Evolutionary conservation across 2,888 invertebrate genomes (phyloP), one percentile per base, ranked within the genome.

Genomic region (Sericinus montela): DNA sequence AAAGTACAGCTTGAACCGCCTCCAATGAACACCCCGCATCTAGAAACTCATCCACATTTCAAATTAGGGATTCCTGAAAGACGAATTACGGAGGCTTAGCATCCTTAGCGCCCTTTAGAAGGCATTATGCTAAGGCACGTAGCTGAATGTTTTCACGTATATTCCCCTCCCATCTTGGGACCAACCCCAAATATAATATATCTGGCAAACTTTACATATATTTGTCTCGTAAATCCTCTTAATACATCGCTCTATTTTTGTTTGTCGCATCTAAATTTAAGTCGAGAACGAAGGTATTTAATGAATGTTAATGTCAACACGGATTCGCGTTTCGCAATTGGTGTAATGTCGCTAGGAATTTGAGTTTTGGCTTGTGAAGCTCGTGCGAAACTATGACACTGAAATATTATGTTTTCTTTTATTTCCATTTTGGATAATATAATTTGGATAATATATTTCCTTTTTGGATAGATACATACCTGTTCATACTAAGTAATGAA

Each of bases 171-270:
- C 82, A 75, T 79, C 82, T 80, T 73, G 76, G 76, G 72, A 67
- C 80, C 82, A 72, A 80, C 85, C 88, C 87, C 85, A 80, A 80
- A 85, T 83, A 88, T 88, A 87, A 88, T 88, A 87, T 85, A 87
- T 87, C 81, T 81, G 72, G 79, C 80, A 86, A 88, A 88, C 88
- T 88, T 88, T 85, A 88, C 88, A 88, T 88, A 88, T 88, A 88
- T 88, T 88, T 88, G 88, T 87, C 81, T 83, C 82, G 83, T 88
- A 87, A 88, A 88, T 88, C 88, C 86, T 80, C 64, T 66, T 85
- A 86, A 87, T 86, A 77, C 86, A 88, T 87, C 65, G 84, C 87
- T 86, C 81, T 87, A 88, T 88, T 87, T 87, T 88, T 88, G 87
- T 83, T 80, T 72, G 79, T 72, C 67, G 71, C 73, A 76, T 77